Evolutionary conservation across 2,888 invertebrate species (phyloP).

Genomic region (Psylliodes chrysocephalus): DNA sequence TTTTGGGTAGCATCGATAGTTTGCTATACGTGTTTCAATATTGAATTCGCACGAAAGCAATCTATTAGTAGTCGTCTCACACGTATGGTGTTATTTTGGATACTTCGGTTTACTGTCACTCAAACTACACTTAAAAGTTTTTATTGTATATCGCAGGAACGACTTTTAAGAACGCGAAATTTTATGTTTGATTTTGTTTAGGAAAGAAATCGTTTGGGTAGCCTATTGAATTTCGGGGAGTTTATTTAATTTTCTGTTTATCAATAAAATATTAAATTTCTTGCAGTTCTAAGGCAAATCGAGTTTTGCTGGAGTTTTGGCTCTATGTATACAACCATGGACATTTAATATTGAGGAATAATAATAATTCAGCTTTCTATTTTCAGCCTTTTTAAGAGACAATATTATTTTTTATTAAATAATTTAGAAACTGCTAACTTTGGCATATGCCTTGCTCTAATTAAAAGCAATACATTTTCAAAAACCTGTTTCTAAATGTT

Average conservation of each 20-base stretch:
- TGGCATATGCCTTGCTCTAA: no score
- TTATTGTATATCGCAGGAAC: slow-evolving; percentile 37
- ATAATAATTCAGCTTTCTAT: no score
- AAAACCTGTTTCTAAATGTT: no score
- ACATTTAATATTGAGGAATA: no score
- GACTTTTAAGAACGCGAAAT: slow-evolving; percentile 33
- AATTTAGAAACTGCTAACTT: no score
- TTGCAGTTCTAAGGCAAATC: not conserved
- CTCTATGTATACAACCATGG: no score
- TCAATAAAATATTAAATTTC: slow-evolving; percentile 1
- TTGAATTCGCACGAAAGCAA: slow-evolving; percentile 36
- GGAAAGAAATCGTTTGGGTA: slow-evolving; percentile 18
- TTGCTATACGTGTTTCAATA: slow-evolving; percentile 45
- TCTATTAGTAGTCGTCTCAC: slow-evolving; percentile 46
- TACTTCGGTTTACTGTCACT: slow-evolving; percentile 48
- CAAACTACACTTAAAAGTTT: slow-evolving; percentile 46
- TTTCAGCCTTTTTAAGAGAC: no score
- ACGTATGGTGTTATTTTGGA: slow-evolving; percentile 47
- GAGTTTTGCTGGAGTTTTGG: not conserved
- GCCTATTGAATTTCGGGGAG: not conserved
- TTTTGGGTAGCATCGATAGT: slow-evolving; percentile 10
- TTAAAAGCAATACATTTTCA: no score
- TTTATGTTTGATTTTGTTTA: slow-evolving; percentile 18
- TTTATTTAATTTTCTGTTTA: slow-evolving; percentile 20
- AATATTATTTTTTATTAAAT: no score